Evolutionary conservation across 2,888 invertebrate species (phyloP), one percentile per base, ranked within the genome.

Genomic region (Odontocolon sp.): DNA sequence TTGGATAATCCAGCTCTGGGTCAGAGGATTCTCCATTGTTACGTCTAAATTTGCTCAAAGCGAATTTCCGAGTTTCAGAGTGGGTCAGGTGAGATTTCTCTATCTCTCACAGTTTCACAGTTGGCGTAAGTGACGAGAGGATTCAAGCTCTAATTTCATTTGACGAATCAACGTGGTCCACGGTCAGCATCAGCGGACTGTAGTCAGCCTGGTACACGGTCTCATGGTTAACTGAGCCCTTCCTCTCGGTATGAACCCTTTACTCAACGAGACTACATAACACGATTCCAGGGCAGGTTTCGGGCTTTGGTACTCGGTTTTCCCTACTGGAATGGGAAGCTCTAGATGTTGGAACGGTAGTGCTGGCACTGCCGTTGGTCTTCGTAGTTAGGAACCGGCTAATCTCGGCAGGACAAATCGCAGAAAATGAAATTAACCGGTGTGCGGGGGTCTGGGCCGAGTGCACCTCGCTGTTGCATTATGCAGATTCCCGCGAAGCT

Each of bases 381-480:
- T 45, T 11, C 59, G 11, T 66, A 67, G 78, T 66, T 54, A 21
- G 70, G 72, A 66, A 56, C 69, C 50, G 69, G 63, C 78, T 79
- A 81, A 81, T 81, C 76, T 69, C 47, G 72, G 78, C 47, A 57
- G 68, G 79, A 81, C 80, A 77, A 82, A 82, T 81, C 72, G 76
- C 74, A 50, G 72, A 77, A 81, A 81, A 78, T 70, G 77, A 81
- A 82, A 81, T 82, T 81, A 82, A 71, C 75, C 71, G 42, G 40
- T 11, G 73, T 36, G 69, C 21, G 36, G 63, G 28, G 33, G 54
- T 45, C 42, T 36, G 18, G 31, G 21, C 47, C 70, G 61, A 80
- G 77, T 80, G 78, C 78, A 78, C 57, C 78, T 72, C 69, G 80
- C 64, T 78, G 80, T 81, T 80, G 81, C 82, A 85, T 86, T 85